phyloP scores from a whole-genome alignment of 2,113 vertebrate species.

The Mesocricetus auratus region DNA sequence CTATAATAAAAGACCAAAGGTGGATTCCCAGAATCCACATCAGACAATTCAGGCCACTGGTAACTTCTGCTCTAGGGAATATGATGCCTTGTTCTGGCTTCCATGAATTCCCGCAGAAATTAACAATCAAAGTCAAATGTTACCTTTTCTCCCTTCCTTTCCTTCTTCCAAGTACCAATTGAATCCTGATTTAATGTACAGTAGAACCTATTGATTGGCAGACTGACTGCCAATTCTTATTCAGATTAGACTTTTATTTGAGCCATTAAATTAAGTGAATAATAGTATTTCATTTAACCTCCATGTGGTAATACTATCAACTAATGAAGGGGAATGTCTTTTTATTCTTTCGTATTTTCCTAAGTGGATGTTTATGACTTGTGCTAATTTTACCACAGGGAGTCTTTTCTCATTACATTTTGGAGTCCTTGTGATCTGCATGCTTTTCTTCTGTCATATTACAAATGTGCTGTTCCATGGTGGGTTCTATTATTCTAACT shows the following conservation, averaged over 20 bases:
- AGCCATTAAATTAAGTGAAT: background rate
- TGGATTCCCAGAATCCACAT: background rate
- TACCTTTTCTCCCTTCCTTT: background rate
- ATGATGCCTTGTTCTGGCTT: background rate
- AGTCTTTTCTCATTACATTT: background rate
- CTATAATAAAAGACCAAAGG: background rate
- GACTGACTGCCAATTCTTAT: background rate
- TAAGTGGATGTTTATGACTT: background rate
- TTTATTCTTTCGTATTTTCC: background rate
- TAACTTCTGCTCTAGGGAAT: background rate
- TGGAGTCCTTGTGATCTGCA: background rate
- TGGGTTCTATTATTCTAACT: background rate
- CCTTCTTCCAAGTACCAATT: background rate
- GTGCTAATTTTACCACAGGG: background rate
- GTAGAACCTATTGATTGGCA: background rate
- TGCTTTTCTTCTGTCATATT: background rate
- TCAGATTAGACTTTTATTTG: background rate
- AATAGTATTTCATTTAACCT: background rate
- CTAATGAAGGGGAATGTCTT: background rate
- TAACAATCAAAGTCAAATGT: background rate
- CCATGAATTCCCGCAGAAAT: background rate
- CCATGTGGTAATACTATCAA: background rate
- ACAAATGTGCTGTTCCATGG: background rate
- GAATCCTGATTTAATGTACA: no score
- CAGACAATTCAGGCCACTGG: background rate